Percentiles rank a stretch among this genome's conserved stretches.
These are phyloP conservation scores for Habropoda laboriosa DNA, from an alignment of 1,140 invertebrate species.

Conservation along the genomic window DNA sequence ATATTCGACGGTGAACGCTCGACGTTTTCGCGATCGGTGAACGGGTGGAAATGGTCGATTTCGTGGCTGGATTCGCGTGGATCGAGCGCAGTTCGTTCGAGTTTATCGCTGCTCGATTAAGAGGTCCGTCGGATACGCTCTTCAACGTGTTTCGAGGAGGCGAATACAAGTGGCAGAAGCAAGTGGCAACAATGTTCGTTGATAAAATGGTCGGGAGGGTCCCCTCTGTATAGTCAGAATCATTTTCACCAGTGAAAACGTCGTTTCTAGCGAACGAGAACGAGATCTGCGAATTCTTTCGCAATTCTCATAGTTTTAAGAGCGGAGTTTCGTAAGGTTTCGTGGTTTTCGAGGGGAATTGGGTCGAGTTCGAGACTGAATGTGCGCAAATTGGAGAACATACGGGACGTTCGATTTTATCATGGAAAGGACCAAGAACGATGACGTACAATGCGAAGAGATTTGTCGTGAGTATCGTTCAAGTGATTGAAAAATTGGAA, in stretches of 20 bases:
- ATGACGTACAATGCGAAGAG: constrained; percentile 67
- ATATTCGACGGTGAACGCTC: neutral
- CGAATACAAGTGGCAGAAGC: neutral
- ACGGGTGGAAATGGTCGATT: neutral
- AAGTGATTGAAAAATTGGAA: too few relatives aligned
- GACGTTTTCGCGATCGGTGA: neutral
- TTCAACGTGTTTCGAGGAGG: neutral
- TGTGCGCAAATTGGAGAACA: neutral
- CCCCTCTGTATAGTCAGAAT: neutral
- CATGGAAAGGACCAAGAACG: constrained; percentile 47
- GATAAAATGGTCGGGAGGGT: neutral
- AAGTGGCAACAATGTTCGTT: neutral
- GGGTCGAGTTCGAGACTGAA: neutral
- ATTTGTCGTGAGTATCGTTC: constrained; percentile 60
- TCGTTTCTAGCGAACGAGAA: too few relatives aligned
- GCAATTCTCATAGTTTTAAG: too few relatives aligned
- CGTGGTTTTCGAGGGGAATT: neutral
- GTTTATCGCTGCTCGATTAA: neutral
- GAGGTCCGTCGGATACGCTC: neutral
- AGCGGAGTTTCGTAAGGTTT: too few relatives aligned
- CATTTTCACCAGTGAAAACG: too few relatives aligned
- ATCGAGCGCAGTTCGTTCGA: neutral
- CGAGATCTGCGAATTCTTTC: too few relatives aligned
- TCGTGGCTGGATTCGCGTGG: neutral
- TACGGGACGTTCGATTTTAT: constrained; percentile 15